These are phyloP conservation scores for Platycnemis pennipes DNA, from an alignment of 2,888 invertebrate genomes.

Conservation along the genomic window DNA sequence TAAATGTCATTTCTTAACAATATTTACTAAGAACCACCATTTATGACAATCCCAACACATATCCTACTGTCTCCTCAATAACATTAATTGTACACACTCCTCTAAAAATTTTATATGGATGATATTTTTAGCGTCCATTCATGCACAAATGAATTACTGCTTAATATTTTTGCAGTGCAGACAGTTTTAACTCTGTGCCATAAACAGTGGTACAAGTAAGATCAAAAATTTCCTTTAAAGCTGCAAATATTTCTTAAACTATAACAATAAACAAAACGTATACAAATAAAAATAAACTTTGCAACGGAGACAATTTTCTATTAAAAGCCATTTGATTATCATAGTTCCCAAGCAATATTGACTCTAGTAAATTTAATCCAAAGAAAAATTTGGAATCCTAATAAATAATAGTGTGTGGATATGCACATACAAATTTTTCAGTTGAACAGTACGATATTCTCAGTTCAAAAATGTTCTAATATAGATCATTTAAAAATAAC, in stretches of 20 bases:
- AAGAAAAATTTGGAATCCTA: not conserved
- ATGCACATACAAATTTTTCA: not conserved
- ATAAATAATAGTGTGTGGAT: not conserved
- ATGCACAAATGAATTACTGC: not conserved
- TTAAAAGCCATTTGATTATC: not conserved
- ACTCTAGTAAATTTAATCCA: not conserved
- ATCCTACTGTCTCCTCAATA: not conserved
- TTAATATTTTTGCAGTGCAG: not conserved
- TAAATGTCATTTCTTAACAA: not conserved
- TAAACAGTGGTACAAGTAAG: not conserved
- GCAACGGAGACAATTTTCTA: not conserved
- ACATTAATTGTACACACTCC: not conserved
- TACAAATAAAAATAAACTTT: not conserved
- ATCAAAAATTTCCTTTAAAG: not conserved
- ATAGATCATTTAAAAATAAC: not conserved
- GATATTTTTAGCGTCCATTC: not conserved
- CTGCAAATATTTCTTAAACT: not conserved
- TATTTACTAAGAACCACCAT: not conserved
- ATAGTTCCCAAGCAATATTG: not conserved
- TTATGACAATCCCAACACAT: not conserved
- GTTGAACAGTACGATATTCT: not conserved
- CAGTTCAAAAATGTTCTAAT: not conserved
- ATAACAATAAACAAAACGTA: not conserved
- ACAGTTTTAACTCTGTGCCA: not conserved
- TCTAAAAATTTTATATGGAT: not conserved